Base-by-base conservation (phyloP, 2,888 invertebrate genomes). In the Rugalucina vietnamica region DNA sequence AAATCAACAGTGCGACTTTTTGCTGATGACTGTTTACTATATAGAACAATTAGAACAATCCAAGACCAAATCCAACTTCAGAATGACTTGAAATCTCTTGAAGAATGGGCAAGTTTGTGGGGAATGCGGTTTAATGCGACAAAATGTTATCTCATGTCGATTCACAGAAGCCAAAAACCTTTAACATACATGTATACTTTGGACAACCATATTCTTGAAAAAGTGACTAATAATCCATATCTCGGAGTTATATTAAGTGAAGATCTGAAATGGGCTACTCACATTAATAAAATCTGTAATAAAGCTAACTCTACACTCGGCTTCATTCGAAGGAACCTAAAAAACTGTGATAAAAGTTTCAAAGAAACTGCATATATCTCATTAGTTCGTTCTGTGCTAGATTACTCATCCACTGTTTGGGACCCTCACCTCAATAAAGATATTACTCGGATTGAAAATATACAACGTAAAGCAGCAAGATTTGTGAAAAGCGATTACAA, bases 201-300 rank as follows among this genome's bases (percentile, higher is more conserved):
- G 12, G 39, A 76, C 32, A 49, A 69, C 21, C 39, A 65, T 21
- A 65, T 76, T 8, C 69, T 76, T n/a, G 24, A 79, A 72, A 54
- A 79, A 72, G 79, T 76, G 4, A 8, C 65, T 37, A 54, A 34
- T 5, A 77, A 75, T 21, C 74, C 74, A 0, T 77, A 81, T 32
- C 77, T 84, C 21, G 77, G 77, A 5, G 54, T 84, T 1, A 27
- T 8, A 24, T 39, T 84, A 21, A 54, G 32, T 32, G 80, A 84
- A 18, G 73, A 80, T 57, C 39, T 84, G 0, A 84, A 77, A 54
- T 77, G 76, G 81, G 24, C 27, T 21, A 73, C 65, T 1, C 84
- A 84, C 24, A 84, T 84, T 32, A 74, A 50, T 21, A 84, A 76
- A 27, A 74, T 81, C 21, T 43, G 57, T 10, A 76, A 70, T 21